phyloP scores from a whole-genome alignment of 2,113 vertebrate species.

The Xiphophorus couchianus region DNA sequence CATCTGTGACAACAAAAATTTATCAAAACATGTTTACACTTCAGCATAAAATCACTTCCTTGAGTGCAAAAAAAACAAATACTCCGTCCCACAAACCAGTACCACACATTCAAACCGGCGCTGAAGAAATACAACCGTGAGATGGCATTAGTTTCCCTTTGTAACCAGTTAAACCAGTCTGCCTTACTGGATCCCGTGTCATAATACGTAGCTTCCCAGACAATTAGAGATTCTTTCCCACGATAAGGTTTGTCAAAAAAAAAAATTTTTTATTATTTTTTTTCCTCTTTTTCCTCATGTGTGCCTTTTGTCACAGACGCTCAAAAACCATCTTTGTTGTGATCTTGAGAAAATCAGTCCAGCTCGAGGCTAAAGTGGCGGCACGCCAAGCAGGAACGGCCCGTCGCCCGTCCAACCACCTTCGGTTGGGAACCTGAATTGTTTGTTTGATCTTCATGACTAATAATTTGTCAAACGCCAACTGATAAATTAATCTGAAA shows the following conservation, averaged over 20 bases:
- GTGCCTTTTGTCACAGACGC: conserved; percentile 69
- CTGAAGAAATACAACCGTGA: conserved; percentile 3
- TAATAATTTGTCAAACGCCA: background rate
- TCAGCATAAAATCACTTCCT: conserved; percentile 38
- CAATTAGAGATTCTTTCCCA: conserved; percentile 74
- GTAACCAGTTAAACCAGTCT: conserved; percentile 63
- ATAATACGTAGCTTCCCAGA: conserved; percentile 63
- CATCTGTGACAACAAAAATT: background rate
- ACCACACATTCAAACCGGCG: conserved; percentile 12
- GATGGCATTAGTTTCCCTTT: conserved; percentile 3
- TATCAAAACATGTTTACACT: conserved; percentile 8
- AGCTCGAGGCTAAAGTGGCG: conserved; percentile 63
- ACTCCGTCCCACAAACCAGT: conserved; percentile 43
- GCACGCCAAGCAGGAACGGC: conserved; percentile 54
- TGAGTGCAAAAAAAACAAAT: conserved; percentile 32
- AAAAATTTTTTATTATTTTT: no score
- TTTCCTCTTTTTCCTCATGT: conserved; percentile 20
- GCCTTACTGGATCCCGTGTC: conserved; percentile 42
- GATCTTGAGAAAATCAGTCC: conserved; percentile 74
- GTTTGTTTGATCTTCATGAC: conserved; percentile 40
- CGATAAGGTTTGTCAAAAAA: conserved; percentile 58
- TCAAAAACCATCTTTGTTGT: conserved; percentile 58
- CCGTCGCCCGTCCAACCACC: conserved; percentile 45
- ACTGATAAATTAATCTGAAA: background rate
- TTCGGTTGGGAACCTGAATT: conserved; percentile 66